These are phyloP conservation scores for Falco cherrug DNA, from an alignment of 2,797 vertebrate genomes.

Conservation along the genomic window DNA sequence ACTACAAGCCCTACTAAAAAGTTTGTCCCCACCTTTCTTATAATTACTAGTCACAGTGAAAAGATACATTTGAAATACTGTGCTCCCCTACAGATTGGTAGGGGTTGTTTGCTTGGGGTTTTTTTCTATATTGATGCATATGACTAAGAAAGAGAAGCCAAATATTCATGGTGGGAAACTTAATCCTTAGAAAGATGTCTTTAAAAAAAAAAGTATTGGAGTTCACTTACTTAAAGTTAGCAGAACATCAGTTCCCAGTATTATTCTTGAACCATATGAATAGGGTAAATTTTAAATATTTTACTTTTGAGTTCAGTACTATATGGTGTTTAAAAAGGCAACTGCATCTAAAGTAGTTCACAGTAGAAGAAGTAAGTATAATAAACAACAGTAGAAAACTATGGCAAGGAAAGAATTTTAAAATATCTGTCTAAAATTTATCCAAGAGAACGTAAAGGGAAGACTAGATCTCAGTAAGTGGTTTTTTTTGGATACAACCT, in stretches of 20 bases:
- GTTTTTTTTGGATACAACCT: not conserved
- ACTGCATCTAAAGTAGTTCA: not conserved
- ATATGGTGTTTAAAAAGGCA: not conserved
- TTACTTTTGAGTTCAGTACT: not conserved
- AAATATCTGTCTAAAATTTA: not conserved
- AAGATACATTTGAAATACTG: not conserved
- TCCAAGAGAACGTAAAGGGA: not conserved
- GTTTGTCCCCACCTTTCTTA: no score
- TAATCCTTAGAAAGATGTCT: not conserved
- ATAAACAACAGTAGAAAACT: not conserved
- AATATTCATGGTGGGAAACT: not conserved
- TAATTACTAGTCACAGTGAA: not conserved
- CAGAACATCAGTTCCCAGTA: not conserved
- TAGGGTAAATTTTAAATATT: not conserved
- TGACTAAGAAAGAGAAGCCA: not conserved
- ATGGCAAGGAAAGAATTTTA: not conserved
- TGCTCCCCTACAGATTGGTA: not conserved
- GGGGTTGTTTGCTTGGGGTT: fast-evolving
- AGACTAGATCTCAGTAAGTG: not conserved
- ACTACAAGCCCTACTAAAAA: no score
- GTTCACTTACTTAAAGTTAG: not conserved
- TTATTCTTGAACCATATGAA: not conserved
- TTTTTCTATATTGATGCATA: not conserved
- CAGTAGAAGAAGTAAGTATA: not conserved
- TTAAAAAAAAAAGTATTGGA: not conserved